Percentiles rank a stretch among this genome's conserved stretches.
Evolutionary conservation across 2,888 invertebrate species (phyloP).

Genomic region (Ormyrus rosae): DNA sequence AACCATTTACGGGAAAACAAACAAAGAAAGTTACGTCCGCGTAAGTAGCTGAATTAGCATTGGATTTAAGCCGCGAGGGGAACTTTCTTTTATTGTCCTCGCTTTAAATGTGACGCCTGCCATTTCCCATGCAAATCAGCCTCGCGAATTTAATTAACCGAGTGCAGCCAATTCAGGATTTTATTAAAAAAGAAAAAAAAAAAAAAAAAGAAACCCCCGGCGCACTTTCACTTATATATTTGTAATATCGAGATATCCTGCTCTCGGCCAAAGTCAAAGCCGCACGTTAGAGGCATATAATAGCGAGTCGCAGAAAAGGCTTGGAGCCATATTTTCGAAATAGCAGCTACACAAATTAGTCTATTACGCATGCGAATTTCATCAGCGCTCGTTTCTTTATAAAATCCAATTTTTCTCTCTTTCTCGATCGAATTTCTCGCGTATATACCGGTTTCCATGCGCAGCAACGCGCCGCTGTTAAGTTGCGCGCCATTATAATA

Average conservation of each 20-base stretch:
- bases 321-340: slow-evolving; percentile 27
- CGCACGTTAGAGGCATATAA: no score
- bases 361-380: slow-evolving; percentile 46
- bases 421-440: slow-evolving; percentile 41
- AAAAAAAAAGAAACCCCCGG: slow-evolving; percentile 20
- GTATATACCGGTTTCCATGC: slow-evolving; percentile 38
- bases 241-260: background rate
- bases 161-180: background rate
- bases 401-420: slow-evolving; percentile 7
- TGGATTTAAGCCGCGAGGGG: slow-evolving; percentile 7
- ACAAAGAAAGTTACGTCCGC: slow-evolving; percentile 22
- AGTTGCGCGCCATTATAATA: no score
- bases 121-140: background rate
- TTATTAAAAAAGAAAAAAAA: background rate
- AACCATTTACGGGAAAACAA: slow-evolving; percentile 1
- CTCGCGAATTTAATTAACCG: background rate
- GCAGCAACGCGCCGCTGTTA: no score
- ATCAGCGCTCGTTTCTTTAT: slow-evolving; percentile 24
- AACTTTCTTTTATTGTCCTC: slow-evolving; percentile 48
- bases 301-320: background rate
- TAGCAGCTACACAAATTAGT: slow-evolving; percentile 17
- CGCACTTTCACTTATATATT: slow-evolving; percentile 43
- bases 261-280: background rate
- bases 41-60: slow-evolving; percentile 16
- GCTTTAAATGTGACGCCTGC: background rate